phyloP scores from a whole-genome alignment of 1,140 invertebrate species.

The Ladona fulva region DNA sequence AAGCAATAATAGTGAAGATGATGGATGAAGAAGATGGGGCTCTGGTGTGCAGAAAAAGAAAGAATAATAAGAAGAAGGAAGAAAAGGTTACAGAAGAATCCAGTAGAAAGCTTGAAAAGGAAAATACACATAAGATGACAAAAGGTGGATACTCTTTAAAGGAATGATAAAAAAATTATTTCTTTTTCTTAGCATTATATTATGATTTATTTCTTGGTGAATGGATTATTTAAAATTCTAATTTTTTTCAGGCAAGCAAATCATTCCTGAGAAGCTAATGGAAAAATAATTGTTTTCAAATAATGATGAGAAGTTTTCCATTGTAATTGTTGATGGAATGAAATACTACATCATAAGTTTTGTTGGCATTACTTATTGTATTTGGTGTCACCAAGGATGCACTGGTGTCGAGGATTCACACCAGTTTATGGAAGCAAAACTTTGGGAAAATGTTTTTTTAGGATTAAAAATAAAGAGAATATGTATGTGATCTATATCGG shows the following conservation, averaged over 20 bases:
- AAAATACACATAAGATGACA: constrained; percentile 17
- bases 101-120: not conserved
- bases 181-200: not conserved
- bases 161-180: not conserved
- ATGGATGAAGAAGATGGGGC: constrained; percentile 50
- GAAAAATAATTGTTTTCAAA: too few relatives aligned
- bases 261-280: not conserved
- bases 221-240: not conserved
- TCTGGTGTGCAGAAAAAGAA: constrained; percentile 34
- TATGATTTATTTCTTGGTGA: not conserved
- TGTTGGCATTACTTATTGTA: too few relatives aligned
- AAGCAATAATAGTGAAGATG: constrained; percentile 45
- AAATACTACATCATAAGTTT: too few relatives aligned
- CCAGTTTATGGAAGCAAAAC: too few relatives aligned
- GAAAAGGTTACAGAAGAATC: constrained; percentile 16
- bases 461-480: too few relatives aligned
- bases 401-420: too few relatives aligned
- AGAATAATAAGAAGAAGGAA: constrained; percentile 28
- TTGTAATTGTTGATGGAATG: too few relatives aligned
- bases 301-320: too few relatives aligned
- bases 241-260: not conserved
- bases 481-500: too few relatives aligned
- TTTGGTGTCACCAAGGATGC: too few relatives aligned
- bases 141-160: constrained; percentile 18
- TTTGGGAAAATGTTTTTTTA: too few relatives aligned